phyloP scores from a whole-genome alignment of 2,797 vertebrate species.

The Mormyrops attenuatus region DNA sequence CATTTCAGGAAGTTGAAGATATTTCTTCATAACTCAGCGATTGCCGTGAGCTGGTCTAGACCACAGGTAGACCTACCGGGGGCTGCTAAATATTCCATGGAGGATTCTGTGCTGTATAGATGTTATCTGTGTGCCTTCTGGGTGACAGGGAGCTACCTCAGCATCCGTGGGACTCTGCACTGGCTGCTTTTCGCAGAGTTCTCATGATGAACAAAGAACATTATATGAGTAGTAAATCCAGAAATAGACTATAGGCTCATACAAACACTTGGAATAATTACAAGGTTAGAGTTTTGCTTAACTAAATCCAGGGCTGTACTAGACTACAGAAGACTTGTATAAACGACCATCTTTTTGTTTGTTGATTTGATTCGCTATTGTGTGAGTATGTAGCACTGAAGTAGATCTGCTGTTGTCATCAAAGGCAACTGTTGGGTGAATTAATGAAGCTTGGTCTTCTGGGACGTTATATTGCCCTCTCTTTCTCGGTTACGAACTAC shows the following conservation, averaged over 20 bases:
- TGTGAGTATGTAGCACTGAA: neutral
- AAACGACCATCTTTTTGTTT: constrained; percentile 7
- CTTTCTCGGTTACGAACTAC: neutral
- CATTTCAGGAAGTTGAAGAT: neutral
- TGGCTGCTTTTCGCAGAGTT: constrained; percentile 16
- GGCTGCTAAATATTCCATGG: neutral
- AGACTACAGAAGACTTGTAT: constrained; percentile 23
- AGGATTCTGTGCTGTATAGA: neutral
- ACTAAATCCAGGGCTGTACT: constrained; percentile 21
- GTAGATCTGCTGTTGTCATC: neutral
- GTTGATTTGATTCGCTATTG: neutral
- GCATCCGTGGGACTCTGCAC: neutral
- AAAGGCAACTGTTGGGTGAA: neutral
- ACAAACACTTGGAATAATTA: constrained; percentile 28
- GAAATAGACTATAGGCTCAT: constrained; percentile 26
- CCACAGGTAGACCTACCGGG: neutral
- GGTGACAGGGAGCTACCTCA: neutral
- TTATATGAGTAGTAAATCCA: constrained; percentile 24
- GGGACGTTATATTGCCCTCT: neutral
- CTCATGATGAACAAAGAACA: constrained; percentile 29
- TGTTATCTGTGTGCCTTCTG: neutral
- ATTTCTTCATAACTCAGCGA: neutral
- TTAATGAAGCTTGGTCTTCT: neutral
- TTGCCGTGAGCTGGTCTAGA: neutral
- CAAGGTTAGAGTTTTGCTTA: constrained; percentile 24